These are phyloP conservation scores for Sarcophaga carnaria DNA, from an alignment of 2,888 invertebrate species.

Conservation along the genomic window DNA sequence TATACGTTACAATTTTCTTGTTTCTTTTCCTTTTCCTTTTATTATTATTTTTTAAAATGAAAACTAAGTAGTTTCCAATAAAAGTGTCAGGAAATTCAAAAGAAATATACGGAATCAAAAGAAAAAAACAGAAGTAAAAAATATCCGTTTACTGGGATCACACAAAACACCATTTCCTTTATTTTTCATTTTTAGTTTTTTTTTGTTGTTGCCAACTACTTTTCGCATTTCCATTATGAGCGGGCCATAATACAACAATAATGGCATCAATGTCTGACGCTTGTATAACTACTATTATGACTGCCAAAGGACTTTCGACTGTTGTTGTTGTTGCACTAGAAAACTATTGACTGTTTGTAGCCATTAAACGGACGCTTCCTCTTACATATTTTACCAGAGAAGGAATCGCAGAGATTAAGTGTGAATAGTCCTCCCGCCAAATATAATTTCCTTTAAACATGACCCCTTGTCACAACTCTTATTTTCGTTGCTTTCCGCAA, in stretches of 20 bases:
- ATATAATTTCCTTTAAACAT: conserved; percentile 66
- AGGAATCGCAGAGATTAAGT: background rate
- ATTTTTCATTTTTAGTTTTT: no score
- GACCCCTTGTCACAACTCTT: background rate
- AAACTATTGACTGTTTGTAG: conserved; percentile 43
- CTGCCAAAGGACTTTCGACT: conserved; percentile 5
- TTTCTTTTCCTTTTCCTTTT: conserved; percentile 19
- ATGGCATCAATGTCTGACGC: conserved; percentile 60
- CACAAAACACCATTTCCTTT: conserved; percentile 51
- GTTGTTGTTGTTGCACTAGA: background rate
- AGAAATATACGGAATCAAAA: background rate
- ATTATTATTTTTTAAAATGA: conserved; percentile 26
- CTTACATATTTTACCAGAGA: conserved; percentile 3
- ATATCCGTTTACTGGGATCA: conserved; percentile 47
- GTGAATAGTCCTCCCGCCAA: conserved; percentile 53
- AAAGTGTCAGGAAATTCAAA: conserved; percentile 71
- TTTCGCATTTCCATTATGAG: conserved; percentile 33
- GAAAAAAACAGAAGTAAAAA: conserved; percentile 41
- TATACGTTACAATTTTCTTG: conserved; percentile 4
- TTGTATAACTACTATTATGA: conserved; percentile 38
- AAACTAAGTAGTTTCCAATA: conserved; percentile 72
- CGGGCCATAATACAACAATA: conserved; percentile 49
- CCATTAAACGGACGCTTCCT: background rate
- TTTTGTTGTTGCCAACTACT: background rate
- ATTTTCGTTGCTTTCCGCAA: background rate